Percentiles rank a stretch among this genome's conserved stretches.
Evolutionary conservation across 2,888 invertebrate species (phyloP).

Genomic region (Lycaena phlaeas): DNA sequence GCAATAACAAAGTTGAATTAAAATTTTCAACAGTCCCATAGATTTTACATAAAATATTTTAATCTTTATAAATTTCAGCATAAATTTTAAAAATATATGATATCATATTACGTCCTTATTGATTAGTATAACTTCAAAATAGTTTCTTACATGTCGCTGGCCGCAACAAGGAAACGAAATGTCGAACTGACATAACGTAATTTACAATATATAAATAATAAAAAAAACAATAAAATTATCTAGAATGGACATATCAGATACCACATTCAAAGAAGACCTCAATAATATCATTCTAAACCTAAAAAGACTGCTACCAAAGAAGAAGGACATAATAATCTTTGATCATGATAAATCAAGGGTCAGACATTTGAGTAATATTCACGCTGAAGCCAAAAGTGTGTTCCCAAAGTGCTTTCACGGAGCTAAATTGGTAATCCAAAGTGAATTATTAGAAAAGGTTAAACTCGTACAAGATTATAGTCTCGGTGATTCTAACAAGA

Average conservation of each 20-base stretch:
- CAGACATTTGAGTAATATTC: conserved; percentile 46
- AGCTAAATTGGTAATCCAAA: conserved; percentile 43
- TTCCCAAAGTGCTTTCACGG: conserved; percentile 61
- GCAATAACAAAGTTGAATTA: too few relatives aligned
- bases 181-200: conserved; percentile 43
- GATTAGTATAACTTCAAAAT: too few relatives aligned
- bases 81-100: too few relatives aligned
- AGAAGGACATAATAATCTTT: conserved; percentile 42
- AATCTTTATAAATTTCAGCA: too few relatives aligned
- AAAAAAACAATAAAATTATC: conserved; percentile 22
- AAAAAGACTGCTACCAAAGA: conserved; percentile 52
- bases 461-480: conserved; percentile 57
- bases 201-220: conserved; percentile 33
- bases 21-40: too few relatives aligned
- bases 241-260: conserved; percentile 59
- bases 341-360: conserved; percentile 33
- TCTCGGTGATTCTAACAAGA: conserved; percentile 47
- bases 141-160: conserved; percentile 5
- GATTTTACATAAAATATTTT: too few relatives aligned
- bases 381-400: conserved; percentile 53
- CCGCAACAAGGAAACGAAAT: conserved; percentile 17
- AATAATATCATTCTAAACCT: conserved; percentile 45
- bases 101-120: too few relatives aligned
- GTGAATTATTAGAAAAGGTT: conserved; percentile 51
- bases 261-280: conserved; percentile 51